phyloP scores from a whole-genome alignment of 2,113 vertebrate species.

The Cercocebus atys region DNA sequence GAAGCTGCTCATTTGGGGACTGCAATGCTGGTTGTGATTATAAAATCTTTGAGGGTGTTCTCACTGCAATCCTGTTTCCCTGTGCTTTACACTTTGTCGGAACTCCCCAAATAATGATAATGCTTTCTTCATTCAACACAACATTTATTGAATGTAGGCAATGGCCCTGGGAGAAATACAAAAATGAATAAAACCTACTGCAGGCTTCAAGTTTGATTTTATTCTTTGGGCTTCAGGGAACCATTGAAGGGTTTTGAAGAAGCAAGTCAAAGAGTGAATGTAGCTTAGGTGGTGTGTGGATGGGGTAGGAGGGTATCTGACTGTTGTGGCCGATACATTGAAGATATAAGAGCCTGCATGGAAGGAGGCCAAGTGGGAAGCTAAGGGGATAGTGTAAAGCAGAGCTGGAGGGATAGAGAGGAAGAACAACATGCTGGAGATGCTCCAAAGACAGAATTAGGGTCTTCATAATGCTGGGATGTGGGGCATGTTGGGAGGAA shows the following conservation, averaged over 20 bases:
- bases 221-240: slow-evolving; percentile 13
- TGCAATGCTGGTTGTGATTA: background rate
- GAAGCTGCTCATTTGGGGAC: background rate
- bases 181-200: slow-evolving; percentile 4
- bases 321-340: background rate
- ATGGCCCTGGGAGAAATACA: background rate
- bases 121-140: background rate
- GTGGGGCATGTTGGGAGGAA: background rate
- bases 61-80: background rate
- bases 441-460: background rate
- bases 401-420: background rate
- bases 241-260: slow-evolving; percentile 1
- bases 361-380: background rate
- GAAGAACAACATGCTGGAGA: background rate
- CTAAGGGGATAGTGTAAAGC: background rate
- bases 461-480: background rate
- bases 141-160: background rate
- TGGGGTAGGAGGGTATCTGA: background rate
- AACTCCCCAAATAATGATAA: background rate
- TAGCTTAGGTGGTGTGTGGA: background rate
- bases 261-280: background rate
- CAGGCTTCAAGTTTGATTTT: slow-evolving; percentile 5
- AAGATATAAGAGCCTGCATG: background rate
- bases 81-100: background rate
- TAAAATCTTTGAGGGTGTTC: background rate